Conservation (phyloP, 64 coral and sea anemone genomes). For the Montipora efflorescens region DNA sequence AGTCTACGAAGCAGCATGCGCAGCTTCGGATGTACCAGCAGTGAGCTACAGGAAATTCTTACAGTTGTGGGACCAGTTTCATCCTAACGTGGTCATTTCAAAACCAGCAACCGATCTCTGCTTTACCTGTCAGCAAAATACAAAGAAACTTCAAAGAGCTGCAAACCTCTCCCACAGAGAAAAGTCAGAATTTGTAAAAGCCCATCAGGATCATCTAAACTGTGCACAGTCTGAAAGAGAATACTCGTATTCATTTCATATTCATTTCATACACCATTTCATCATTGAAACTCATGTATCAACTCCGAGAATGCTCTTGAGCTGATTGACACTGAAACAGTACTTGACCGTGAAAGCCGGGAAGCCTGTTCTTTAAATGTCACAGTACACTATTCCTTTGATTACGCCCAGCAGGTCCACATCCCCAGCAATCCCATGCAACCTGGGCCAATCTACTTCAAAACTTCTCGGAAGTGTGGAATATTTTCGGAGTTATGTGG, state of each 20-base stretch:
- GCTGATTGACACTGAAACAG: not conserved
- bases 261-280: too few species aligned
- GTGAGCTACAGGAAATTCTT: constrained; percentile 36
- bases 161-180: constrained; percentile 60
- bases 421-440: constrained; percentile 1
- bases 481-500: constrained; percentile 53
- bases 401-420: constrained; percentile 28
- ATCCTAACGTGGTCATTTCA: constrained; percentile 25
- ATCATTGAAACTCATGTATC: constrained; percentile 10
- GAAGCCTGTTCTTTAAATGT: constrained; percentile 20
- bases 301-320: not conserved
- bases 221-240: constrained; percentile 55
- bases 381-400: constrained; percentile 43
- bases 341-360: not conserved
- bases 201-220: constrained; percentile 39
- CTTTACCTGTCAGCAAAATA: constrained; percentile 68
- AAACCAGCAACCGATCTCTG: constrained; percentile 69
- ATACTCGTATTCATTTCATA: not conserved
- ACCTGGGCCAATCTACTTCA: constrained; percentile 3
- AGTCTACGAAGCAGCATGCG: not conserved
- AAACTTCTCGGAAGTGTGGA: constrained; percentile 29
- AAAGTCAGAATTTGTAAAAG: constrained; percentile 55
- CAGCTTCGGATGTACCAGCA: not conserved
- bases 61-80: constrained; percentile 47
- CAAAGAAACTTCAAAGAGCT: constrained; percentile 34